Evolutionary conservation across 2,888 invertebrate genomes (phyloP), one percentile per base, ranked within the genome.

Genomic region (Eilema depressum): DNA sequence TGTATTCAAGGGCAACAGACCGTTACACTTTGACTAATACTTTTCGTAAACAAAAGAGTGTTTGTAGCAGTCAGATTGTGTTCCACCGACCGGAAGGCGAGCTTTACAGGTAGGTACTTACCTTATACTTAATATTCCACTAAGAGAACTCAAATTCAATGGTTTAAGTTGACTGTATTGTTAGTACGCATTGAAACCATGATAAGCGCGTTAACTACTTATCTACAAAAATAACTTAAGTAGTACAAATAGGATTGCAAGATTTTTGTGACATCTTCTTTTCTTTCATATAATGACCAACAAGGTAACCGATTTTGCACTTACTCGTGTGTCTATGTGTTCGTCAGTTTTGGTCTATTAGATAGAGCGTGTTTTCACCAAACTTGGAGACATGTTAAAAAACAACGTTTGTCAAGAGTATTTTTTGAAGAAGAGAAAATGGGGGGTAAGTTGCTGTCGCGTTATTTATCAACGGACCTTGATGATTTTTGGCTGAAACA

Each of bases 201-300:
- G 53, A 53, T n/a, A 53, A 53, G n/a, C 53, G 53, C n/a, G 10
- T 53, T 53, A 53, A n/a, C n/a, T 53, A 53, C 53, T n/a, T n/a
- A 53, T 20, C 53, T 53, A 14, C 17, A 20, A 53, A 37, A 37
- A 33, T 33, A 33, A 33, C 33, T 33, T 4, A 37, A 11, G n/a
- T n/a, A n/a, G 12, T n/a, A 53, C 20, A n/a, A n/a, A 8, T 1
- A 53, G 1, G 0, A 20, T 1, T 20, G 7, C 7, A 1, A 10
- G 20, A 47, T 47, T 20, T 20, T 53, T 8, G n/a, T n/a, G 53
- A n/a, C 11, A 14, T 37, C 37, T 37, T 37, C 14, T n/a, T n/a
- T n/a, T n/a, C n/a, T n/a, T n/a, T n/a, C n/a, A n/a, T n/a, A n/a
- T n/a, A n/a, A n/a, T n/a, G n/a, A n/a, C n/a, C n/a, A n/a, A n/a